phyloP scores from a whole-genome alignment of 2,113 vertebrate genomes.

The Chamaea fasciata region DNA sequence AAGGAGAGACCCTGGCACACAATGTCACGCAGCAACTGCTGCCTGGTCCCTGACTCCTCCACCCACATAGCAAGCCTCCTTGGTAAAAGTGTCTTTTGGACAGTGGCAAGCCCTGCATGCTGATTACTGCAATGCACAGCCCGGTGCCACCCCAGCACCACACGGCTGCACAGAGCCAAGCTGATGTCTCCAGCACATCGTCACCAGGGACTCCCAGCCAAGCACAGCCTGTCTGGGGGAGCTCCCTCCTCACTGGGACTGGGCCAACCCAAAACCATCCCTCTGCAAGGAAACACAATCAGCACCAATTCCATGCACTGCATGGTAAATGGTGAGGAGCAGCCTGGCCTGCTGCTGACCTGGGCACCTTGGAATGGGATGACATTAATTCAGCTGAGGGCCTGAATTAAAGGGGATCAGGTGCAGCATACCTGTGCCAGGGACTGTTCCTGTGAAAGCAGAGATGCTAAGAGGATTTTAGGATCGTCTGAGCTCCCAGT shows the following conservation, averaged over 20 bases:
- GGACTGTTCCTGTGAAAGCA: neutral
- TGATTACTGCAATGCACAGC: neutral
- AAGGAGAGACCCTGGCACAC: fast-evolving
- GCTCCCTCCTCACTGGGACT: neutral
- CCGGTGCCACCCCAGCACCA: neutral
- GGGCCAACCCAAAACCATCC: neutral
- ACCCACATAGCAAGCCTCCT: neutral
- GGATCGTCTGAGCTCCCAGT: neutral
- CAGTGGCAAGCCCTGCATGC: neutral
- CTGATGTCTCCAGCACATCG: fast-evolving
- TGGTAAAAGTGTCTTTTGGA: neutral
- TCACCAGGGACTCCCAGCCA: neutral
- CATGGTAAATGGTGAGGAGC: neutral
- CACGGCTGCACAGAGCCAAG: neutral
- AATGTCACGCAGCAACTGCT: neutral
- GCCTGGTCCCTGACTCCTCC: neutral
- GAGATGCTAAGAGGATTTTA: neutral
- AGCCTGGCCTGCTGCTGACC: neutral
- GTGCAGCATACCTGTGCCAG: neutral
- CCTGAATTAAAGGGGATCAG: neutral
- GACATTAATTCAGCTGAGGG: neutral
- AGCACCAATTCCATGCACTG: fast-evolving
- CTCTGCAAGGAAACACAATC: neutral
- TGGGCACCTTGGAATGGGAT: neutral
- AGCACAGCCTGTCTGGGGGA: neutral